Percentiles rank a stretch among this genome's conserved stretches.
Conservation (phyloP, 2,113 vertebrate genomes). For the Natator depressus region DNA sequence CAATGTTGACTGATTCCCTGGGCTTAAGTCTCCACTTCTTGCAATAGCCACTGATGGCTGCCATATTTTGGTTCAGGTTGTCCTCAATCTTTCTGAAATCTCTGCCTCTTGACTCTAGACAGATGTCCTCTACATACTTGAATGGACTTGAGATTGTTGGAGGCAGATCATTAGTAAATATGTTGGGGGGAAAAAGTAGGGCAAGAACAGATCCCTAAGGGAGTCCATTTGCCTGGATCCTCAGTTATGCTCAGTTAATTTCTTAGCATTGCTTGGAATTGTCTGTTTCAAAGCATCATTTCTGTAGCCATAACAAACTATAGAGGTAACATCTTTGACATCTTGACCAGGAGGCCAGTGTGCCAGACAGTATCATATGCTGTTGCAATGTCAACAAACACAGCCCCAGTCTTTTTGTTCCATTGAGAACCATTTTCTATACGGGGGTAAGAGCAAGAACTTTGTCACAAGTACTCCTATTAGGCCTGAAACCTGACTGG, state of each 20-base stretch:
- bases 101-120: background rate
- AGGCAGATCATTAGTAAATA: background rate
- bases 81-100: background rate
- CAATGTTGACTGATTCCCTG: background rate
- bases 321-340: background rate
- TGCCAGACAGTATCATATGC: background rate
- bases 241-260: no score
- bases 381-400: background rate
- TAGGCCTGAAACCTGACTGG: background rate
- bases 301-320: background rate
- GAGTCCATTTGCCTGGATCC: background rate
- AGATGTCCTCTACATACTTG: background rate
- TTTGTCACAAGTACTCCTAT: no score
- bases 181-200: background rate
- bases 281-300: background rate
- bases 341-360: background rate
- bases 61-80: background rate
- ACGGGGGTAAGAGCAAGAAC: no score
- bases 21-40: background rate
- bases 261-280: background rate
- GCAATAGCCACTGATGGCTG: background rate
- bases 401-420: background rate
- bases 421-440: background rate
- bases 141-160: background rate
- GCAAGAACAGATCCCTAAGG: background rate